Base-by-base conservation (phyloP, 1,140 invertebrate genomes). In the Portunus trituberculatus region DNA sequence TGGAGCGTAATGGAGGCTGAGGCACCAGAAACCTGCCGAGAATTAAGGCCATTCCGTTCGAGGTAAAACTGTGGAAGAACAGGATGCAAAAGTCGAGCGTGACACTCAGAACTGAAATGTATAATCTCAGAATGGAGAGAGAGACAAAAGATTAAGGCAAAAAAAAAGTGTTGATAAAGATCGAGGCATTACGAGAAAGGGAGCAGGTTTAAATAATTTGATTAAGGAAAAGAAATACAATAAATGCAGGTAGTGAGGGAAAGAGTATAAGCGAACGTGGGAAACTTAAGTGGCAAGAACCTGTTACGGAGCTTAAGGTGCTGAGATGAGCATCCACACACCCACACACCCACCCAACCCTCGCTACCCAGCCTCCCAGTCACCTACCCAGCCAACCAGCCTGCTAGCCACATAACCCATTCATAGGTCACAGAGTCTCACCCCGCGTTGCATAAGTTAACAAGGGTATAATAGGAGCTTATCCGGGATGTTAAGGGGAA, bases 381-480 rank as follows among this genome's bases (percentile, higher is more conserved):
- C 52, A 59, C 2, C 16, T 25, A 76, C 67, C 67, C n/a, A n/a
- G 12, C 52, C 52, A 12, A 10, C 20, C 52, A 12, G 10, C 20
- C 52, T 20, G 12, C 52, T 10, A 59, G 12, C 52, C 67, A 59
- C 52, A 59, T 7, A n/a, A 7, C 67, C 67, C 67, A n/a, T 76
- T 76, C n/a, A 76, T 76, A 76, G 67, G 67, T 76, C 67, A 76
- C 67, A 76, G 20, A 76, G 20, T 7, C 67, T 76, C 67, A 76
- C 67, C 67, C n/a, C 67, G 67, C 67, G 67, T n/a, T n/a, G 67
- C 67, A 25, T n/a, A 76, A 76, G 67, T 76, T n/a, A 76, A 76
- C 67, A 76, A n/a, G 67, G 67, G 67, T 76, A 76, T 76, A n/a
- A 76, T 76, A 76, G 67, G 67, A 76, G 67, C 67, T n/a, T 76